phyloP scores from a whole-genome alignment of 1,140 invertebrate genomes.

The Vanessa tameamea region DNA sequence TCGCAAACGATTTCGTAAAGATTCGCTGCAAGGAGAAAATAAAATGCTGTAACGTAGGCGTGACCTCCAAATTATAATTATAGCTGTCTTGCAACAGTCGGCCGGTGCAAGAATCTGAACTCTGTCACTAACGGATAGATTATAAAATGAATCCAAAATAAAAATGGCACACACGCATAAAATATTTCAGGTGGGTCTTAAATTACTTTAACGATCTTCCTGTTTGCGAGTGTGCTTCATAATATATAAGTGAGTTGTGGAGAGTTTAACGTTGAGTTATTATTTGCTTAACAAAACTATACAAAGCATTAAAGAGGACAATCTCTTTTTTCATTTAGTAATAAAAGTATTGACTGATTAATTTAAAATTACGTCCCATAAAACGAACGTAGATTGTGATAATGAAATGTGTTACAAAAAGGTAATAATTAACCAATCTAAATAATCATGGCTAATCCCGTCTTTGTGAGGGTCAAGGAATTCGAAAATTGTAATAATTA shows the following conservation, averaged over 20 bases:
- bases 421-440: too few species aligned
- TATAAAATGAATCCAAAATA: slow-evolving; percentile 29
- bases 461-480: too few species aligned
- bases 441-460: too few species aligned
- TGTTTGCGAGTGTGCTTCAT: background rate
- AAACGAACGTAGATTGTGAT: too few species aligned
- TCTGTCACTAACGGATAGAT: slow-evolving; percentile 16
- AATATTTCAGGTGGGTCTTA: slow-evolving; percentile 10
- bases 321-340: background rate
- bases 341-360: background rate
- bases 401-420: too few species aligned
- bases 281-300: background rate
- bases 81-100: slow-evolving; percentile 58
- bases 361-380: background rate
- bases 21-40: slow-evolving; percentile 49
- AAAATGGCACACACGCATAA: slow-evolving; percentile 15
- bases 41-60: slow-evolving; percentile 58
- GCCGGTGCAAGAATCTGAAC: slow-evolving; percentile 24
- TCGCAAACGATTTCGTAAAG: background rate
- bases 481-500: too few species aligned
- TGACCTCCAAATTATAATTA: slow-evolving; percentile 64
- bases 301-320: background rate
- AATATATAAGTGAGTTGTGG: background rate
- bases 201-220: slow-evolving; percentile 12
- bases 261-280: background rate